Evolutionary conservation across 2,113 vertebrate genomes (phyloP).

Genomic region (Noturus placidus): DNA sequence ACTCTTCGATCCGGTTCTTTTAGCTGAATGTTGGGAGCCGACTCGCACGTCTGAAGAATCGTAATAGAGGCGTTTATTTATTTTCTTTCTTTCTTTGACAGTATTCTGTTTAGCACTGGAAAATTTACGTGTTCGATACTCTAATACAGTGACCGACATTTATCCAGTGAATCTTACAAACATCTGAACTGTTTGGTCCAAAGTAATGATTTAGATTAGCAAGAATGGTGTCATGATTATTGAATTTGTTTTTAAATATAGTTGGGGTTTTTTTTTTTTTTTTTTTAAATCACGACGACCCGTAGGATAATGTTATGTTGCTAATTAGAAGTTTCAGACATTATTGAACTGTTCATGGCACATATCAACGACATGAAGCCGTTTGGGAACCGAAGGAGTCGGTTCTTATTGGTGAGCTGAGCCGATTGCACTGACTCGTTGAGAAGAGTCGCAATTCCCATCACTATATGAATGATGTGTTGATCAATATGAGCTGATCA

Average conservation of each 20-base stretch:
- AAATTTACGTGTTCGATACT: background rate
- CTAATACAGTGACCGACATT: background rate
- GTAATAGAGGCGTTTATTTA: background rate
- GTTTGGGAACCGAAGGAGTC: background rate
- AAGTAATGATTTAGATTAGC: background rate
- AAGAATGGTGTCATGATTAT: background rate
- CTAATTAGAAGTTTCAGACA: background rate
- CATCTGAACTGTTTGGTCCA: background rate
- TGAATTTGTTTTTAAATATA: background rate
- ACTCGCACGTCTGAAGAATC: background rate
- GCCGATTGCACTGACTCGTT: background rate
- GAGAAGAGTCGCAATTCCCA: background rate
- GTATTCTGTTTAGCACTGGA: background rate
- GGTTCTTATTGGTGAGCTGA: background rate
- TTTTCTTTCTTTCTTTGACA: background rate
- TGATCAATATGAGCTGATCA: background rate
- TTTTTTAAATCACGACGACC: background rate
- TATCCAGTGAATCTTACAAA: background rate
- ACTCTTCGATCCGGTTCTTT: slow-evolving; percentile 2
- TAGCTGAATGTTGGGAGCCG: background rate
- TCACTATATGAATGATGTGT: background rate
- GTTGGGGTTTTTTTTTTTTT: background rate
- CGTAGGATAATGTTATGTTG: background rate
- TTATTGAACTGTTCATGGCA: background rate
- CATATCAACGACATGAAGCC: background rate